Conservation (phyloP, 2,113 vertebrate species). For the Otis tarda region DNA sequence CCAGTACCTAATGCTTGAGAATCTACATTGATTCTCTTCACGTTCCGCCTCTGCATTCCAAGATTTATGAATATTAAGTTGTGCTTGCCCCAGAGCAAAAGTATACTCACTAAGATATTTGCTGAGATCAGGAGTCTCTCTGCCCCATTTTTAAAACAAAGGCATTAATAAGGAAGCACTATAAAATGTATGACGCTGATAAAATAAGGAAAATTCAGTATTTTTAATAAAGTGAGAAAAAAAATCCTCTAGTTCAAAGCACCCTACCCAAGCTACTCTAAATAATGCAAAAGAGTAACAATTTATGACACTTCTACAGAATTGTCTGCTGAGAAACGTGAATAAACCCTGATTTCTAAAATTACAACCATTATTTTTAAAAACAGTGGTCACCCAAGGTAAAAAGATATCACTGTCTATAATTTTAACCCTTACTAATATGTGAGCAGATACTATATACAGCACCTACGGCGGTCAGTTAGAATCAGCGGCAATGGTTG, state of each 20-base stretch:
- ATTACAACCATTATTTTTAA: background rate
- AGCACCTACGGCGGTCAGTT: background rate
- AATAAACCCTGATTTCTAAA: slow-evolving; percentile 1
- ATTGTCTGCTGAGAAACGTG: background rate
- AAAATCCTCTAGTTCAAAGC: slow-evolving; percentile 56
- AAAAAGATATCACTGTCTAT: background rate
- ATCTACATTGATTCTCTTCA: slow-evolving; percentile 75
- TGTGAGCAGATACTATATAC: background rate
- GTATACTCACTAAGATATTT: slow-evolving; percentile 80
- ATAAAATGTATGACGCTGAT: slow-evolving; percentile 60
- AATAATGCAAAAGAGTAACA: slow-evolving; percentile 54
- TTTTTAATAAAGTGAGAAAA: slow-evolving; percentile 60
- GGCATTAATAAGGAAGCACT: slow-evolving; percentile 72
- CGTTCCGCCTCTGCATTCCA: slow-evolving; percentile 70
- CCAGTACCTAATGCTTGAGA: slow-evolving; percentile 75
- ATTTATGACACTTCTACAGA: background rate
- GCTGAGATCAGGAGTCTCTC: slow-evolving; percentile 82
- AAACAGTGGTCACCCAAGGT: background rate
- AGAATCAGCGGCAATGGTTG: background rate
- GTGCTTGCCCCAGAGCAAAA: slow-evolving; percentile 81
- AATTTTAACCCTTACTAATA: background rate
- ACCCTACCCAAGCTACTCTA: slow-evolving; percentile 30
- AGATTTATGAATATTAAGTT: slow-evolving; percentile 82
- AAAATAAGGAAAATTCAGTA: slow-evolving; percentile 69
- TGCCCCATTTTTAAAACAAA: slow-evolving; percentile 79